Evolutionary conservation across 2,113 vertebrate species (phyloP).

Genomic region (Pavo muticus): DNA sequence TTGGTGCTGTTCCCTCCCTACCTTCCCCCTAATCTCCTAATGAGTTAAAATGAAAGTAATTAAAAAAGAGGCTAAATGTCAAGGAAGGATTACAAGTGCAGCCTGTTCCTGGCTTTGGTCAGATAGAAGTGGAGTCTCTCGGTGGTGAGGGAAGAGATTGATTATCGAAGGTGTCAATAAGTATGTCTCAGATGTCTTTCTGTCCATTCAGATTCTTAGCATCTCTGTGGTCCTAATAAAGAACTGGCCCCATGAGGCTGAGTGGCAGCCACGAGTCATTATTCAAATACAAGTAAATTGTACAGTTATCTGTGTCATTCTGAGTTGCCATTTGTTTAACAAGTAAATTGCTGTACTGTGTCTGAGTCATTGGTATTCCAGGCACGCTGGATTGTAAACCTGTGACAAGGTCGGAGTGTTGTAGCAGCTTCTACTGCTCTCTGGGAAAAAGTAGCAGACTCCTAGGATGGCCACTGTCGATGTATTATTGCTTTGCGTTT

Average conservation of each 20-base stretch:
- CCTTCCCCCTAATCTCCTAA: background rate
- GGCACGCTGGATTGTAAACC: background rate
- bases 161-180: background rate
- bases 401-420: background rate
- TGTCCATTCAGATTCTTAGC: background rate
- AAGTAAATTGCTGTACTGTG: fast-evolving
- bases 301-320: background rate
- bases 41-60: constrained; percentile 3
- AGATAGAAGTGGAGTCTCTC: background rate
- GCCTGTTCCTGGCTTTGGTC: background rate
- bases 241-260: background rate
- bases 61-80: background rate
- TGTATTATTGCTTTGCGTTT: background rate
- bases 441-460: background rate
- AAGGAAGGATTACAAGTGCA: background rate
- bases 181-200: background rate
- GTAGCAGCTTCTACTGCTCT: background rate
- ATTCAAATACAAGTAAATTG: background rate
- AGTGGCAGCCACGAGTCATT: background rate
- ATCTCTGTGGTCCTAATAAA: background rate
- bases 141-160: background rate
- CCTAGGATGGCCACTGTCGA: fast-evolving
- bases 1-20: background rate
- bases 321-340: background rate
- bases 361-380: background rate